Conservation (phyloP, 2,888 invertebrate species). For the Drosophila tanythrix region DNA sequence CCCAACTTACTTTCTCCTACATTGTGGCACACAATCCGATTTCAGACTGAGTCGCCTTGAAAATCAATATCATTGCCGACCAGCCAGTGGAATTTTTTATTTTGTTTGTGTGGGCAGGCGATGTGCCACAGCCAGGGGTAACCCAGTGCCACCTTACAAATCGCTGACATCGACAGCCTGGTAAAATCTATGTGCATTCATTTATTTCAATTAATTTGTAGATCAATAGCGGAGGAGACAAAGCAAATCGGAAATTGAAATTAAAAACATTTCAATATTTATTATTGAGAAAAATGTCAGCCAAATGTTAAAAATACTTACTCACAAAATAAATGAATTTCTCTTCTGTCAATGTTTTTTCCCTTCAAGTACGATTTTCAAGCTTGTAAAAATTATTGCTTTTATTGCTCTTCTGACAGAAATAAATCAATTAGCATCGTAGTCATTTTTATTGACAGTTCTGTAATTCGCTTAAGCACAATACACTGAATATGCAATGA, state of each 20-base stretch:
- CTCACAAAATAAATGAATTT: not conserved
- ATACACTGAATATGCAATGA: not conserved
- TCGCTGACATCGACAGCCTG: slow-evolving; percentile 8
- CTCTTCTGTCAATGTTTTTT: not conserved
- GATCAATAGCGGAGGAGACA: slow-evolving; percentile 53
- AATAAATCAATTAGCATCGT: not conserved
- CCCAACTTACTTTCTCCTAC: slow-evolving; percentile 35
- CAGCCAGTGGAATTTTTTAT: not conserved
- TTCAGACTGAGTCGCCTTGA: slow-evolving; percentile 21
- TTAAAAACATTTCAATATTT: slow-evolving; percentile 56
- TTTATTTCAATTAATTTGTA: slow-evolving; percentile 70
- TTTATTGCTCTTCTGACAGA: not conserved
- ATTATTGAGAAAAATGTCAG: slow-evolving; percentile 52
- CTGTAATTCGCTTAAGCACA: not conserved
- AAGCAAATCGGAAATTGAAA: slow-evolving; percentile 53
- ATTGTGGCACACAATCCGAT: slow-evolving; percentile 9
- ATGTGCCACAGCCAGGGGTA: not conserved
- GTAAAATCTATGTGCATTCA: slow-evolving; percentile 58
- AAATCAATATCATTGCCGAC: slow-evolving; percentile 48
- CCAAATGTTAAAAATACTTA: slow-evolving; percentile 1
- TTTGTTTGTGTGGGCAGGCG: slow-evolving; percentile 19
- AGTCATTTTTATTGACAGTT: not conserved
- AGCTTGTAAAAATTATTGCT: no score
- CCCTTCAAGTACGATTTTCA: not conserved
- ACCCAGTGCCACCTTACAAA: slow-evolving; percentile 4